Evolutionary conservation across 2,888 invertebrate species (phyloP).

Genomic region (Dyspetes luteomarginatus): DNA sequence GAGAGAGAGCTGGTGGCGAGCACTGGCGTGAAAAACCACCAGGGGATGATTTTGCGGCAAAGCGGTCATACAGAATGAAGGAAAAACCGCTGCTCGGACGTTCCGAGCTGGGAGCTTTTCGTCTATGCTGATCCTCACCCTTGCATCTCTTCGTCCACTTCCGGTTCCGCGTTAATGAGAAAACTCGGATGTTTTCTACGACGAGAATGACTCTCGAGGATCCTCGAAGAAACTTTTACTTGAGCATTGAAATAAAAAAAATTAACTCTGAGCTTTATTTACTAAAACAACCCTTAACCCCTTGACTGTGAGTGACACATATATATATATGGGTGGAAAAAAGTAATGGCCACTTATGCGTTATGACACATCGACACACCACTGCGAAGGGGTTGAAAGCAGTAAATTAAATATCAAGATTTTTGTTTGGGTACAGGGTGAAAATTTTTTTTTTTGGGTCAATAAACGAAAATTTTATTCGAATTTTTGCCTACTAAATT

Average conservation of each 20-base stretch:
- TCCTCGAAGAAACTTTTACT: slow-evolving; percentile 39
- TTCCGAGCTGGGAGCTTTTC: slow-evolving; percentile 53
- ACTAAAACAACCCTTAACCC: too few relatives aligned
- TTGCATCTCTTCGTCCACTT: slow-evolving; percentile 37
- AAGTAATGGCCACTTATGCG: too few relatives aligned
- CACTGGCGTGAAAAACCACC: slow-evolving; percentile 77
- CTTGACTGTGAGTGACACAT: too few relatives aligned
- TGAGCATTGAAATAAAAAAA: background rate
- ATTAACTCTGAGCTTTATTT: background rate
- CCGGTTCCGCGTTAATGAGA: slow-evolving; percentile 63
- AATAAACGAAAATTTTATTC: background rate
- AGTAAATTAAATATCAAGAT: too few relatives aligned
- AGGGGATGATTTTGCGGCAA: slow-evolving; percentile 67
- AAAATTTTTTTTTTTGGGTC: background rate
- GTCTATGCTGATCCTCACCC: slow-evolving; percentile 45
- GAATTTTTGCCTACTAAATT: background rate
- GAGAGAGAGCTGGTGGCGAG: slow-evolving; percentile 51
- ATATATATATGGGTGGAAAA: too few relatives aligned
- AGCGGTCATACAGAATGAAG: slow-evolving; percentile 58
- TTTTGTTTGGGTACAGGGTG: too few relatives aligned
- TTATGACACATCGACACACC: too few relatives aligned
- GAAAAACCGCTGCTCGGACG: slow-evolving; percentile 59
- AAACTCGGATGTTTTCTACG: slow-evolving; percentile 47
- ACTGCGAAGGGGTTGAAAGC: background rate
- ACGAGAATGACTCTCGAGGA: slow-evolving; percentile 44